These are phyloP conservation scores for Automeris io DNA, from an alignment of 2,888 invertebrate genomes.

Conservation along the genomic window DNA sequence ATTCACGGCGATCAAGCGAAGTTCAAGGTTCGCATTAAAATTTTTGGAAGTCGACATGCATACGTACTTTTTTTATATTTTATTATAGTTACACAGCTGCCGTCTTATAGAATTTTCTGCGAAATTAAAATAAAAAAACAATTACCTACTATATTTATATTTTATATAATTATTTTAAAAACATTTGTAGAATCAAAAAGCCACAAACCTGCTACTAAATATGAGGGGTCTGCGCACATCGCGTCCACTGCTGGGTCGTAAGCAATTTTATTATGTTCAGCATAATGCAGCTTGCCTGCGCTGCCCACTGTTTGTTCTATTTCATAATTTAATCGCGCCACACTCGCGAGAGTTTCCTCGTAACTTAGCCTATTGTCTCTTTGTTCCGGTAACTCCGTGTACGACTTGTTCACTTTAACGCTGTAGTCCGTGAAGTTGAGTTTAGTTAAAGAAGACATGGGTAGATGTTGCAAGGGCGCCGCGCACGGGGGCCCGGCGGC, in stretches of 20 bases:
- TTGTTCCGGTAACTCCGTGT: constrained; percentile 40
- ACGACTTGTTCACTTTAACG: constrained; percentile 64
- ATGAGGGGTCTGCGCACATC: constrained; percentile 53
- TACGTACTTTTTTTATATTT: too few relatives aligned
- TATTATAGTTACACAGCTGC: too few relatives aligned
- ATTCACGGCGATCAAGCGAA: too few relatives aligned
- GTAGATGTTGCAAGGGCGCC: constrained; percentile 59
- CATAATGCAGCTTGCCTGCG: constrained; percentile 51
- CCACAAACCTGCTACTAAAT: constrained; percentile 56
- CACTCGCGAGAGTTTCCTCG: constrained; percentile 56
- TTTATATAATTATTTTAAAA: too few relatives aligned
- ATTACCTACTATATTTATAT: too few relatives aligned
- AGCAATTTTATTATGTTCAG: constrained; percentile 54
- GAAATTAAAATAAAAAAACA: too few relatives aligned
- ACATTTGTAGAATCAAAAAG: constrained; percentile 5
- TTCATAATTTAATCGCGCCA: constrained; percentile 55
- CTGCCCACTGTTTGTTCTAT: constrained; percentile 42
- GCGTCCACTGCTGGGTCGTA: constrained; percentile 56
- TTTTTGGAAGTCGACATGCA: too few relatives aligned
- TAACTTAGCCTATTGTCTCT: constrained; percentile 58
- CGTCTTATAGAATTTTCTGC: too few relatives aligned
- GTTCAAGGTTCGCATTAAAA: too few relatives aligned
- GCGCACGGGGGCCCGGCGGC: constrained; percentile 80
- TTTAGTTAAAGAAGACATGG: constrained; percentile 67
- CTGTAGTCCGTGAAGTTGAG: constrained; percentile 70